Evolutionary conservation across 2,113 vertebrate species (phyloP), one percentile per base, ranked within the genome.

Genomic region (Phodopus roborovskii): DNA sequence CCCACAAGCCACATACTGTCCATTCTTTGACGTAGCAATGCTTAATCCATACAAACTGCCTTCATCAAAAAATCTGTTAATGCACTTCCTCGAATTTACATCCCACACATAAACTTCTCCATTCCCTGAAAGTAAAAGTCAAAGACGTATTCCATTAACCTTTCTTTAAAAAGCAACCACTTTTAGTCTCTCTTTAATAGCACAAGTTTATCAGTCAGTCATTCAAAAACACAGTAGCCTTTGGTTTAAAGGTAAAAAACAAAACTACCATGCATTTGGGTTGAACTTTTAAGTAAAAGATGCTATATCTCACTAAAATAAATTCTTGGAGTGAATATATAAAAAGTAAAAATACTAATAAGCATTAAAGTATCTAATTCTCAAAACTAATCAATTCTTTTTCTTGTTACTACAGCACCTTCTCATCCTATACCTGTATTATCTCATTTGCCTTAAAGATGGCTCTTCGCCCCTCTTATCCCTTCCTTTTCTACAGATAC

Each of bases 101-200:
- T 99, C 99, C 99, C 99, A 99, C 79, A 99, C 93, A 19, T 99
- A 99, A 96, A 99, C 99, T 97, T 99, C 99, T 0, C 99, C 99
- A 20, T 99, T 99, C 97, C 98, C 99, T 99, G 96, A 60, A 87
- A 20, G 28, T 66, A 94, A 95, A 12, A 97, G 64, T 7, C 82
- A 96, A 89, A 91, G 75, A 53, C 26, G 1, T 0, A 1, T 58
- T 60, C 56, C 17, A 58, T 84, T 97, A 93, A 86, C 85, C 91
- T 88, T 90, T 36, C 62, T 95, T 96, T 85, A 78, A 87, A 94
- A 79, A 2, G 28, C 58, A 89, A 92, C 50, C 26, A 58, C 30
- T 91, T 94, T 96, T 13, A 70, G 33, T 56, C 22, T 42, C 36
- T 60, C 8, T 26, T 94, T n/a, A 96, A 88, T 3, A 96, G 60